These are phyloP conservation scores for Chrysogorgia sp. DNA, from an alignment of 92 coral and sea anemone species.

Conservation along the genomic window DNA sequence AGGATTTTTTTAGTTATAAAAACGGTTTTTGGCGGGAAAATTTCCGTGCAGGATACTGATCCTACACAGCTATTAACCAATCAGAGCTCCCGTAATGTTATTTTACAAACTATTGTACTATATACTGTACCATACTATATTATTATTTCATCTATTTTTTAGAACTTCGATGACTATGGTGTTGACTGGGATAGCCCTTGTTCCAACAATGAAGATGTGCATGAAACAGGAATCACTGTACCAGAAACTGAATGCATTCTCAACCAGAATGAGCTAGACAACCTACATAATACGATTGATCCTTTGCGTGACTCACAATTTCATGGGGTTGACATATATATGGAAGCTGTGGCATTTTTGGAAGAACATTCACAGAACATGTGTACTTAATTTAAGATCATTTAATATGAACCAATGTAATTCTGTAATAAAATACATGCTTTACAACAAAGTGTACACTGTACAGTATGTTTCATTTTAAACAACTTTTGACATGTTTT, in stretches of 20 bases:
- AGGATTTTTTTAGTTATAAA: no score
- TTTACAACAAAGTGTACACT: no score
- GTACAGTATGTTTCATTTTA: no score
- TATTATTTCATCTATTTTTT: not conserved
- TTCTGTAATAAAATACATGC: no score
- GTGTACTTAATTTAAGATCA: not conserved
- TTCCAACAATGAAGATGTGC: not conserved
- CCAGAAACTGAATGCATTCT: not conserved
- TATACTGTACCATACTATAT: not conserved
- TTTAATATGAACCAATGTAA: no score
- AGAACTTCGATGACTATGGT: not conserved
- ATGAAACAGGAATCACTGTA: not conserved
- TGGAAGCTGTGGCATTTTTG: not conserved
- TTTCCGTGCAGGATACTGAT: no score
- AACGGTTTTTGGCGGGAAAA: no score
- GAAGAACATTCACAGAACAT: not conserved
- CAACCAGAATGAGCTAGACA: not conserved
- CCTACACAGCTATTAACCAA: no score
- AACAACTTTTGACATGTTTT: no score
- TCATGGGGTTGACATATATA: constrained; percentile 17
- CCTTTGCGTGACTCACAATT: not conserved
- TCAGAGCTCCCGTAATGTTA: not conserved
- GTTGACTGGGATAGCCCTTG: constrained; percentile 9
- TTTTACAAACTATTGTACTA: no score
- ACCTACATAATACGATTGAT: not conserved